Evolutionary conservation across 1,140 invertebrate genomes (phyloP).

Genomic region (Aplysia californica): DNA sequence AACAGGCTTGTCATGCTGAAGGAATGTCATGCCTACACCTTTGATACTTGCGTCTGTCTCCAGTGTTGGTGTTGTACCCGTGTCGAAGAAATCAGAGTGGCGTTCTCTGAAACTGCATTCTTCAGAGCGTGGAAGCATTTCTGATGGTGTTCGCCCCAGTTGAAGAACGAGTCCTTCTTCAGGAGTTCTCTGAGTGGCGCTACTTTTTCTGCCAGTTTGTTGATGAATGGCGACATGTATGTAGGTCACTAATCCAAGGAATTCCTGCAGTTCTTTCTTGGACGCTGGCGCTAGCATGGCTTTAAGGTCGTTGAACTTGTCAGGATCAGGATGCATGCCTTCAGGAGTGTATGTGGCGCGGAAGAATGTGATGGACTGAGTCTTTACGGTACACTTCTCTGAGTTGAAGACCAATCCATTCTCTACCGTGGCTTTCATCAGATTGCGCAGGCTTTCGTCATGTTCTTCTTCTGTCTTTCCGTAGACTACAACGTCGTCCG

Average conservation of each 20-base stretch:
- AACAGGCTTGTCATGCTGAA: conserved; percentile 55
- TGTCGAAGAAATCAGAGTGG: conserved; percentile 42
- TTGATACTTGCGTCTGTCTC: conserved; percentile 40
- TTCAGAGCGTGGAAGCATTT: conserved; percentile 40
- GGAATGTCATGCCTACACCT: conserved; percentile 65
- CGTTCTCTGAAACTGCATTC: conserved; percentile 28
- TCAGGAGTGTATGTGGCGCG: neutral
- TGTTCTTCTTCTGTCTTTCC: conserved; percentile 40
- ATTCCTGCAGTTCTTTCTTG: conserved; percentile 26
- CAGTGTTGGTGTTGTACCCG: conserved; percentile 30
- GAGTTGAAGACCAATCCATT: conserved; percentile 8
- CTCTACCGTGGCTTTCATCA: conserved; percentile 8
- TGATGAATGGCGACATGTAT: conserved; percentile 26
- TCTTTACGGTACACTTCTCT: neutral
- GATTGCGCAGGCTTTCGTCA: conserved; percentile 9
- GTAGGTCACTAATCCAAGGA: conserved; percentile 36
- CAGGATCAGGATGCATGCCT: conserved; percentile 3
- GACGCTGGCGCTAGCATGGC: conserved; percentile 49
- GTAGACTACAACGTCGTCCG: conserved; percentile 62
- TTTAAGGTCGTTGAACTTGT: conserved; percentile 33
- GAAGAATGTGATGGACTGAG: conserved; percentile 9
- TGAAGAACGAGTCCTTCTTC: conserved; percentile 36
- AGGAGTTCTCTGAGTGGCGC: conserved; percentile 31
- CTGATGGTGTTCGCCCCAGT: too few relatives aligned
- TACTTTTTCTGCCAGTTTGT: conserved; percentile 6